Evolutionary conservation across 1,140 invertebrate species (phyloP).

Genomic region (Armadillidium nasatum): DNA sequence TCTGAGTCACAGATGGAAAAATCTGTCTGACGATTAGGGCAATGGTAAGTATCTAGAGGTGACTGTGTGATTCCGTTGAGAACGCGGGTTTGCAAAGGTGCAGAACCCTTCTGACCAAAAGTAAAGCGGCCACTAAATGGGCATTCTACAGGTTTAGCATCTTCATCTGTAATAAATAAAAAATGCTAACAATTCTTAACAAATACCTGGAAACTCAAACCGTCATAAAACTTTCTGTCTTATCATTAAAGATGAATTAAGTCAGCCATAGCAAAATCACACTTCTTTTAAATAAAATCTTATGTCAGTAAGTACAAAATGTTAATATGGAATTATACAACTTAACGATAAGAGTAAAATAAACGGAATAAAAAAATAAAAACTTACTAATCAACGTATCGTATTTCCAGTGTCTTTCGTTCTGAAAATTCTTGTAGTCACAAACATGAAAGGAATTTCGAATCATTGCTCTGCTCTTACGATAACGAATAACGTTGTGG

Average conservation of each 20-base stretch:
- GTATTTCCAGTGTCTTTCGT: conserved; percentile 78
- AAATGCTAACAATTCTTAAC: neutral
- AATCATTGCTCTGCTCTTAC: conserved; percentile 82
- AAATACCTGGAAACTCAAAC: conserved; percentile 2
- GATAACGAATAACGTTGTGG: conserved; percentile 90
- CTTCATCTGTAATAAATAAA: conserved; percentile 62
- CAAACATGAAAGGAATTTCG: conserved; percentile 83
- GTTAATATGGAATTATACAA: neutral
- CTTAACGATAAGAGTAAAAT: neutral
- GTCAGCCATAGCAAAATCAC: neutral
- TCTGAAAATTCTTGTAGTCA: conserved; percentile 85
- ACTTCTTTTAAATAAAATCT: too few species aligned
- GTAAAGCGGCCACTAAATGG: conserved; percentile 93
- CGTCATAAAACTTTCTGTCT: neutral
- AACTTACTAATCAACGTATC: conserved; percentile 68
- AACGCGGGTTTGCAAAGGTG: conserved; percentile 63
- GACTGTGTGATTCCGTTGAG: conserved; percentile 56
- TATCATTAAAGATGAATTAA: neutral
- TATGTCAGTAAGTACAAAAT: too few species aligned
- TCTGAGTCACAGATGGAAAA: conserved; percentile 53
- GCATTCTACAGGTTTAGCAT: conserved; percentile 86
- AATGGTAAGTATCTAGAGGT: conserved; percentile 55
- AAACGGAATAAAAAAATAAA: neutral
- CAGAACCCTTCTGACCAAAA: conserved; percentile 82
- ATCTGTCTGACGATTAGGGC: conserved; percentile 54